Conservation (phyloP, 2,888 invertebrate species). For the Carpatolechia fugitivella region DNA sequence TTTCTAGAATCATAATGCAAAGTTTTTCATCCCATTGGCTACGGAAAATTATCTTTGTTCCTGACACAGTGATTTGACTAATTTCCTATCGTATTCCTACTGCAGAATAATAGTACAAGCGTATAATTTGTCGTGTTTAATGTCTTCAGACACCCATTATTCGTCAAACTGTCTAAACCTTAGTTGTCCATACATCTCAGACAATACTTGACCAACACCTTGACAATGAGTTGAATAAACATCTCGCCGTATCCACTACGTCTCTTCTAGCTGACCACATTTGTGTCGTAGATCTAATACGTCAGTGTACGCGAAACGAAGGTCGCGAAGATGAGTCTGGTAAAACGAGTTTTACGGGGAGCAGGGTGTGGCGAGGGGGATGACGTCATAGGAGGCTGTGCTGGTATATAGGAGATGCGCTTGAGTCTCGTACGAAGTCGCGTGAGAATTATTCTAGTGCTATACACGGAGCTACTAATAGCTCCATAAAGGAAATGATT, state of each 20-base stretch:
- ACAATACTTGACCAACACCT: neutral
- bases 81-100: too few species aligned
- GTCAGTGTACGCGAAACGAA: slow-evolving; percentile 46
- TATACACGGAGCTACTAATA: slow-evolving; percentile 40
- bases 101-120: too few species aligned
- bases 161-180: neutral
- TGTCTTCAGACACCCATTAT: neutral
- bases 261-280: neutral
- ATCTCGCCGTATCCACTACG: neutral
- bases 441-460: slow-evolving; percentile 49
- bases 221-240: slow-evolving; percentile 2
- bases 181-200: neutral
- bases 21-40: too few species aligned
- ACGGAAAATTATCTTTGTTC: too few species aligned
- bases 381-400: slow-evolving; percentile 71
- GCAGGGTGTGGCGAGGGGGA: slow-evolving; percentile 23
- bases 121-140: too few species aligned
- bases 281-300: slow-evolving; percentile 16
- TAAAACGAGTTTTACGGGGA: slow-evolving; percentile 47
- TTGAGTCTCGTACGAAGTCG: slow-evolving; percentile 49
- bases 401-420: slow-evolving; percentile 70
- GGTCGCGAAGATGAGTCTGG: slow-evolving; percentile 59
- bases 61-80: too few species aligned
- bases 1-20: too few species aligned
- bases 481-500: slow-evolving; percentile 56